Conservation (phyloP, 1,140 invertebrate genomes). For the Frieseomelitta varia region DNA sequence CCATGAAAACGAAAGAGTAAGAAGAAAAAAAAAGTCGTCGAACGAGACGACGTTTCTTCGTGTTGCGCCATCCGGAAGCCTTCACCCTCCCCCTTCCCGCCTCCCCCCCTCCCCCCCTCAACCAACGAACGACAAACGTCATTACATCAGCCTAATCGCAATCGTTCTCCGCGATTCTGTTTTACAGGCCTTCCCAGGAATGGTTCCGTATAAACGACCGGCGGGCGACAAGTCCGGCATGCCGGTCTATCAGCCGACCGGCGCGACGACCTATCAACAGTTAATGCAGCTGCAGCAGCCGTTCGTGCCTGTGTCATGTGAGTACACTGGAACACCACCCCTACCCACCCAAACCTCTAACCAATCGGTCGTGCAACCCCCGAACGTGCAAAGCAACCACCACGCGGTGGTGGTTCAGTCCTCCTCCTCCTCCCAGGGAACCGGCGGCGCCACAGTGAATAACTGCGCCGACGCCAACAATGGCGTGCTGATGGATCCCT, state of each 20-base stretch:
- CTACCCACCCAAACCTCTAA: slow-evolving; percentile 83
- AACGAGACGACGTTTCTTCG: too few species aligned
- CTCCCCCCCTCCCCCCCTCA: not conserved
- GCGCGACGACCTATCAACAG: slow-evolving; percentile 94
- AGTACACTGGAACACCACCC: slow-evolving; percentile 90
- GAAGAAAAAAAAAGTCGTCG: too few species aligned
- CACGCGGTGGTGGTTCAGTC: slow-evolving; percentile 68
- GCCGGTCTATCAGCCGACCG: slow-evolving; percentile 95
- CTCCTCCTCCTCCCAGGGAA: slow-evolving; percentile 68
- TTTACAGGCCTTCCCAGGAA: slow-evolving; percentile 94
- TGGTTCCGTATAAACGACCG: slow-evolving; percentile 96
- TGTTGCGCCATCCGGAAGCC: too few species aligned
- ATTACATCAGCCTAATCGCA: slow-evolving; percentile 35
- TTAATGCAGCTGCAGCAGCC: slow-evolving; percentile 97
- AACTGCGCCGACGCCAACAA: slow-evolving; percentile 75
- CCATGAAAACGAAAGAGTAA: too few species aligned
- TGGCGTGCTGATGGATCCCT: slow-evolving; percentile 83
- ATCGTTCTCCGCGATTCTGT: slow-evolving; percentile 59
- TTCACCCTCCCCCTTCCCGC: too few species aligned
- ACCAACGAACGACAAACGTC: not conserved
- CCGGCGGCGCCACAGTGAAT: slow-evolving; percentile 68
- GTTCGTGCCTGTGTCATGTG: slow-evolving; percentile 95
- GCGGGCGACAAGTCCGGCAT: slow-evolving; percentile 97
- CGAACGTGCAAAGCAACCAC: slow-evolving; percentile 76
- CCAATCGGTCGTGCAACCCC: slow-evolving; percentile 76